A percentile compares a stretch with the other conserved stretches of the same genome.
phyloP scores from a whole-genome alignment of 1,140 invertebrate species.

The Centruroides sculpturatus region DNA sequence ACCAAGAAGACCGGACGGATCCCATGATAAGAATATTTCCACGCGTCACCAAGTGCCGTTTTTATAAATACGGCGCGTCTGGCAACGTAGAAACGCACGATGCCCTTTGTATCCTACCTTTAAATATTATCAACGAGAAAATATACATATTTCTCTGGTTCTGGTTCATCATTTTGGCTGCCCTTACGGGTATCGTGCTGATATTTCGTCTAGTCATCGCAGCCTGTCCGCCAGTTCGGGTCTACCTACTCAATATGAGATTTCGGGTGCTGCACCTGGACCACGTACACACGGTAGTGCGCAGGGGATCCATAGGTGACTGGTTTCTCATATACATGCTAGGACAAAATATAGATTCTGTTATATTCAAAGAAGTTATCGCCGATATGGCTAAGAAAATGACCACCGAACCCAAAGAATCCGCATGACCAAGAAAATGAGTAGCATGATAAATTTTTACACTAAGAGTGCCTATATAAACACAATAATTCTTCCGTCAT shows the following conservation, averaged over 20 bases:
- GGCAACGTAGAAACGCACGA: conserved; percentile 68
- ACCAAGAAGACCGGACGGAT: conserved; percentile 80
- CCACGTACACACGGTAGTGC: conserved; percentile 77
- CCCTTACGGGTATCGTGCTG: conserved; percentile 54
- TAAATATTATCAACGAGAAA: conserved; percentile 81
- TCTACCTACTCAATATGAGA: conserved; percentile 72
- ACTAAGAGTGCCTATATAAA: too few relatives aligned
- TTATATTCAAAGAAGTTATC: conserved; percentile 82
- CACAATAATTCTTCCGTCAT: too few relatives aligned
- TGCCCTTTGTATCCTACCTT: conserved; percentile 68
- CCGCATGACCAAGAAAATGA: neutral
- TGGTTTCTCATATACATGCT: conserved; percentile 92
- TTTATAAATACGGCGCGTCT: conserved; percentile 69
- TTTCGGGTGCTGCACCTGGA: conserved; percentile 71
- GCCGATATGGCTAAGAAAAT: conserved; percentile 75
- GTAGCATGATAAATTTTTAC: too few relatives aligned
- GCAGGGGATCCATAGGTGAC: conserved; percentile 80
- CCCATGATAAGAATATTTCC: conserved; percentile 93
- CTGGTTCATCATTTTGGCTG: conserved; percentile 65
- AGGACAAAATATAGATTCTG: conserved; percentile 84
- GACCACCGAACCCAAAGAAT: conserved; percentile 20
- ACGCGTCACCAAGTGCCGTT: conserved; percentile 74
- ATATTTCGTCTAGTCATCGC: conserved; percentile 61
- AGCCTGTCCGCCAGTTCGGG: conserved; percentile 64
- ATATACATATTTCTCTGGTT: conserved; percentile 84